Evolutionary conservation across 2,797 vertebrate genomes (phyloP), one percentile per base, ranked within the genome.

Genomic region (Falco peregrinus): DNA sequence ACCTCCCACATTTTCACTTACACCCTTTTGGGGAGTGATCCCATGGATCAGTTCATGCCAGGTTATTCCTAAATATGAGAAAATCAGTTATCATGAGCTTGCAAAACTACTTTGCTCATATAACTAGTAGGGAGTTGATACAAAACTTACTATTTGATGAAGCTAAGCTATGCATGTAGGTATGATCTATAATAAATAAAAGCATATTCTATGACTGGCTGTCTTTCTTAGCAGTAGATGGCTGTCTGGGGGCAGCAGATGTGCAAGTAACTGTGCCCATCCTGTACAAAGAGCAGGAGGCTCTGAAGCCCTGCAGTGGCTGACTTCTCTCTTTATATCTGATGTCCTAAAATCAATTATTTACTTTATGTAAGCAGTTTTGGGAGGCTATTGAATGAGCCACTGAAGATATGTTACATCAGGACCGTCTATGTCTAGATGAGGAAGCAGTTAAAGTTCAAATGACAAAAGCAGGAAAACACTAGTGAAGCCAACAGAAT

Each of bases 401-500:
- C 29, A 7, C 20, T 16, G 5, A 28, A 43, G 45, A 33, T 45
- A 16, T 1, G 0, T 67, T 51, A 2, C 25, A 22, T 16, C 48
- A 22, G 13, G n/a, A 13, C 19, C 8, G 2, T 10, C 3, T 20
- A 19, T 31, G 3, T 50, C 3, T 28, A 24, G 7, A 5, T 39
- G 28, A 37, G 35, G 26, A 25, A 68, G 54, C 26, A 29, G 41
- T 10, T 26, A 3, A 50, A 67, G 53, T 24, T 29, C 11, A 9
- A 13, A 4, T 35, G 25, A 45, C 29, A 21, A 35, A 29, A 39
- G 37, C n/a, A 71, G 54, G 65, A 9, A 35, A 24, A 18, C 29
- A 56, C 5, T 19, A 14, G 24, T 17, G 53, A 61, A 43, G 41
- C 18, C 65, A 18, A 29, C 0, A 4, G 20, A 35, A 17, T 33